Base-by-base conservation (phyloP, 2,113 vertebrate genomes). In the Spilogale gracilis region DNA sequence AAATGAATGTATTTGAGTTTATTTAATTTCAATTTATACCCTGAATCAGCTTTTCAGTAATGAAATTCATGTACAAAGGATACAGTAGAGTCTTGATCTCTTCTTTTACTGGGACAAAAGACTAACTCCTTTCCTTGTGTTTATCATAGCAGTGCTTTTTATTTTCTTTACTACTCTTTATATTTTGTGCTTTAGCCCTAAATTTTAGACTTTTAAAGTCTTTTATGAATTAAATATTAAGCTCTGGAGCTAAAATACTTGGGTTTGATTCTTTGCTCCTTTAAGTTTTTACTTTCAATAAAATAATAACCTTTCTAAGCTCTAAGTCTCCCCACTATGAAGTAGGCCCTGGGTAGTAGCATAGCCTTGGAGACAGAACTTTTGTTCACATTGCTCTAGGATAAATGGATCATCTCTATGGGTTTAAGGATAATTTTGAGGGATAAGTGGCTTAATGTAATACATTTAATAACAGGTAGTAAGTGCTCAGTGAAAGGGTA, bases 41-140 rank as follows among this genome's bases (percentile, higher is more conserved):
- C 83, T 6, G 7, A 97, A 92, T 43, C 80, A 98, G 80, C 71
- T 94, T 98, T 98, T 89, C 96, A 92, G 71, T 98, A 95, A 96
- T 89, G 69, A 97, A 96, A 79, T 96, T 98, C 23, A n/a, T 84
- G 25, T 92, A 67, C 87, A 94, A 97, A 98, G 54, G 56, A 91
- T 80, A 60, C n/a, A 84, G 76, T 94, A 45, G 85, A 69, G n/a
- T 89, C 50, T 98, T 84, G 0, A 0, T 95, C 88, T 81, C 48
- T 85, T 56, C 30, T 93, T 89, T 61, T 52, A 21, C 23, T 78
- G 23, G 3, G 0, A 48, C 74, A 56, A 93, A 60, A 83, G 9
- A 83, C 11, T 92, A 92, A 56, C 10, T 43, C 3, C 23, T 89
- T 84, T 60, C 17, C 45, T 73, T 79, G 30, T 93, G 6, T 79